These are phyloP conservation scores for Cybosia mesomella DNA, from an alignment of 2,888 invertebrate species.

Conservation along the genomic window DNA sequence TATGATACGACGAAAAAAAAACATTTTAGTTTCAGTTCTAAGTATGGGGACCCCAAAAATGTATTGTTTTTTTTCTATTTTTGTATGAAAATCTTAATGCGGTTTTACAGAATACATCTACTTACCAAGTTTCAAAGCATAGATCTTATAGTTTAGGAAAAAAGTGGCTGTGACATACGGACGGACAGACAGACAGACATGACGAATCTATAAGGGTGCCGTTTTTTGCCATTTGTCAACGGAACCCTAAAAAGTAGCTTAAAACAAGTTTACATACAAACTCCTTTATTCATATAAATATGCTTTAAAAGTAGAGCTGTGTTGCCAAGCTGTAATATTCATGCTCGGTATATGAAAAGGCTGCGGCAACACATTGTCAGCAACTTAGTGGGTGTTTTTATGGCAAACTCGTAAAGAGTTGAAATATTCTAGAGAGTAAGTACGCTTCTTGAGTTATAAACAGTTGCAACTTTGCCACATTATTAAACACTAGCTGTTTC, in stretches of 20 bases:
- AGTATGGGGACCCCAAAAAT: too few relatives aligned
- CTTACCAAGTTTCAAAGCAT: too few relatives aligned
- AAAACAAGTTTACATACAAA: neutral
- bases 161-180: too few relatives aligned
- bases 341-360: neutral
- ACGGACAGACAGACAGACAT: too few relatives aligned
- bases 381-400: neutral
- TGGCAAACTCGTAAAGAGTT: neutral
- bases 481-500: neutral
- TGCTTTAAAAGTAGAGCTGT: neutral
- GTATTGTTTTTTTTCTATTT: too few relatives aligned
- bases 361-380: neutral
- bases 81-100: too few relatives aligned
- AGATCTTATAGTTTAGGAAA: too few relatives aligned
- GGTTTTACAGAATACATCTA: too few relatives aligned
- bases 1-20: too few relatives aligned
- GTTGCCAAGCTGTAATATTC: conserved; percentile 1
- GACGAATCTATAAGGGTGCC: too few relatives aligned
- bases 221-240: too few relatives aligned
- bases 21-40: too few relatives aligned
- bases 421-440: neutral
- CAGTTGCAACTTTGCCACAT: neutral
- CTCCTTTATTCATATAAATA: neutral
- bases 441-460: neutral
- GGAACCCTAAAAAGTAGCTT: neutral